Percentiles rank a stretch among this genome's conserved stretches.
Conservation (phyloP, 2,888 invertebrate species). For the Cyrtodaria siliqua region DNA sequence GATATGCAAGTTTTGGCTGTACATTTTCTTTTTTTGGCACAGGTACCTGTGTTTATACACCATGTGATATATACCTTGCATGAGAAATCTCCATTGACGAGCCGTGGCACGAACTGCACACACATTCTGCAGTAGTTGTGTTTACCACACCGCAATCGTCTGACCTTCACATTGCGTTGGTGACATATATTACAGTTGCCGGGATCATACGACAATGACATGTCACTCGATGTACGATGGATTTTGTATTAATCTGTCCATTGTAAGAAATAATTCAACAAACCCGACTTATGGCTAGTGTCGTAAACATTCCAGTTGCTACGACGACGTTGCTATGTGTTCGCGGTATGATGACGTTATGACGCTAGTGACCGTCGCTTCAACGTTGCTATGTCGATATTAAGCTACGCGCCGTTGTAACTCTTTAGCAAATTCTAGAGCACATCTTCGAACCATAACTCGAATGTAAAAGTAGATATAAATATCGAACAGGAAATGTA, state of each 20-base stretch:
- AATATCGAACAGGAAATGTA: too few species aligned
- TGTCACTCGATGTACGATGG: constrained; percentile 19
- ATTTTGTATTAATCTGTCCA: constrained; percentile 26
- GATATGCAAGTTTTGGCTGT: too few species aligned
- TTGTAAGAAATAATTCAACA: neutral
- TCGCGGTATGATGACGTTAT: neutral
- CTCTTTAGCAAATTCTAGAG: too few species aligned
- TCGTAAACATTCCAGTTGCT: neutral
- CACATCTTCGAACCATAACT: too few species aligned
- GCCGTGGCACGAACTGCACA: constrained; percentile 63
- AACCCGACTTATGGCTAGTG: neutral
- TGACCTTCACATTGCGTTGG: constrained; percentile 50
- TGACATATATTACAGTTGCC: constrained; percentile 68
- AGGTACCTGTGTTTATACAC: too few species aligned
- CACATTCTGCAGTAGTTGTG: constrained; percentile 69
- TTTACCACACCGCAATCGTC: constrained; percentile 53
- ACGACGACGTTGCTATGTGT: neutral
- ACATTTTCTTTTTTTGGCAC: too few species aligned
- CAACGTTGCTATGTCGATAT: too few species aligned
- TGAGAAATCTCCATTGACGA: constrained; percentile 57
- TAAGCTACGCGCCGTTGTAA: too few species aligned
- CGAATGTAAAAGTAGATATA: too few species aligned
- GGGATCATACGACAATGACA: constrained; percentile 24
- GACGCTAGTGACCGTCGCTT: too few species aligned
- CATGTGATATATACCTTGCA: constrained; percentile 54